A percentile compares a stretch with the other conserved stretches of the same genome.
Conservation (phyloP, 2,797 vertebrate genomes). For the Enteromius trimaculatus region DNA sequence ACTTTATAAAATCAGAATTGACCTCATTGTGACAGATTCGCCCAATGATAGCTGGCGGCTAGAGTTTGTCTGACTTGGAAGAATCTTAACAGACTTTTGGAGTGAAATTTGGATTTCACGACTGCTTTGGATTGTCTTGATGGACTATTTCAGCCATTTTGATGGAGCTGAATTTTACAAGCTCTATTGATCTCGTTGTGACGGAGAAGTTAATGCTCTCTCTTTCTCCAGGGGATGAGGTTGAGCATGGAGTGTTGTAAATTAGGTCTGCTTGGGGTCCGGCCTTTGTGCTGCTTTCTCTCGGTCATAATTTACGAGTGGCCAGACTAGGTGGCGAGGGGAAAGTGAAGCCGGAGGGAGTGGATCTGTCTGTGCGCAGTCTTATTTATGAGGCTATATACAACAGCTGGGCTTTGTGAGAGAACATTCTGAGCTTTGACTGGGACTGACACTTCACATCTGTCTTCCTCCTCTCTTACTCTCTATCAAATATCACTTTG, state of each 20-base stretch:
- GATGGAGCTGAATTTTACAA: slow-evolving; percentile 37
- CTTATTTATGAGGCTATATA: slow-evolving; percentile 53
- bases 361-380: slow-evolving; percentile 38
- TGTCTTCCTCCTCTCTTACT: slow-evolving; percentile 35
- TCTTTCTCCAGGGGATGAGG: slow-evolving; percentile 42
- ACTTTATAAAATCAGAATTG: neutral
- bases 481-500: slow-evolving; percentile 22
- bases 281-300: slow-evolving; percentile 48
- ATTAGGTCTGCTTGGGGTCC: slow-evolving; percentile 48
- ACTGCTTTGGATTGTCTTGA: slow-evolving; percentile 15
- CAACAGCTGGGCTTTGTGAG: slow-evolving; percentile 55
- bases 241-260: slow-evolving; percentile 36
- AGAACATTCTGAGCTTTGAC: slow-evolving; percentile 47
- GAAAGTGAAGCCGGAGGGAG: slow-evolving; percentile 28
- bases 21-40: slow-evolving; percentile 24
- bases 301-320: slow-evolving; percentile 48
- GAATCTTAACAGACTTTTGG: slow-evolving; percentile 1
- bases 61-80: neutral
- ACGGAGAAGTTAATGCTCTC: slow-evolving; percentile 50
- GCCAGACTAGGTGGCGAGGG: slow-evolving; percentile 9
- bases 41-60: neutral
- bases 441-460: slow-evolving; percentile 23
- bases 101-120: slow-evolving; percentile 16
- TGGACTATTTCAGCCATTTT: slow-evolving; percentile 40
- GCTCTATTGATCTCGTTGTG: slow-evolving; percentile 52